Base-by-base conservation (phyloP, 2,888 invertebrate species). In the Dolichomitus sp. region DNA sequence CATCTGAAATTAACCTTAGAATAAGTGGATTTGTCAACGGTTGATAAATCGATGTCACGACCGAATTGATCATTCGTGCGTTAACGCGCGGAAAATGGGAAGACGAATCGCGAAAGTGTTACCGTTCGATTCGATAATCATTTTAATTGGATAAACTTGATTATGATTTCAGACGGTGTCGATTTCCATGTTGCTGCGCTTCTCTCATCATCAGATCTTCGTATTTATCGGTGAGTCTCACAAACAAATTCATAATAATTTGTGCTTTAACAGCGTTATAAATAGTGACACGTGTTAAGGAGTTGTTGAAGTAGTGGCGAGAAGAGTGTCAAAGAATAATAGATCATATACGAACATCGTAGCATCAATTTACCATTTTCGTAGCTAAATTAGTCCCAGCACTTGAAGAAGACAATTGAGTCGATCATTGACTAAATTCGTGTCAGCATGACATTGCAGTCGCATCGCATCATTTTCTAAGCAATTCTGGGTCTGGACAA, bases 131-230 rank as follows among this genome's bases (percentile, higher is more conserved):
- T 72, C 72, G 48, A 19, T 72, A 59, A 59, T 33, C 19, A 33
- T 27, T 45, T 59, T 72, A 65, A 75, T 75, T 65, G 65, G 30
- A 75, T 57, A 27, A 66, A 68, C 27, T 61, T 40, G 30, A n/a
- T 91, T 90, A 91, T 90, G 94, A 92, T 97, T 97, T 81, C 96
- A 99, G 99, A 99, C 99, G 37, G 97, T 99, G 86, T 98, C 99
- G 61, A 99, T 99, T 90, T 99, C 99, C 57, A 99, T 99, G 97
- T 95, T 99, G 89, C 95, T 99, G 89, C 96, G 99, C 69, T 99
- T 99, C 94, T 99, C 99, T 12, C 99, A 99, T 94, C 99, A 99
- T 94, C 99, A 99, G 95, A 99, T 99, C 92, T 99, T 99, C 94
- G 97, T 99, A 84, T 99, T 99, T 93, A 99, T 99, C 90, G 98